Conservation (phyloP, 2,113 vertebrate species). For the Dissostichus mawsoni region DNA sequence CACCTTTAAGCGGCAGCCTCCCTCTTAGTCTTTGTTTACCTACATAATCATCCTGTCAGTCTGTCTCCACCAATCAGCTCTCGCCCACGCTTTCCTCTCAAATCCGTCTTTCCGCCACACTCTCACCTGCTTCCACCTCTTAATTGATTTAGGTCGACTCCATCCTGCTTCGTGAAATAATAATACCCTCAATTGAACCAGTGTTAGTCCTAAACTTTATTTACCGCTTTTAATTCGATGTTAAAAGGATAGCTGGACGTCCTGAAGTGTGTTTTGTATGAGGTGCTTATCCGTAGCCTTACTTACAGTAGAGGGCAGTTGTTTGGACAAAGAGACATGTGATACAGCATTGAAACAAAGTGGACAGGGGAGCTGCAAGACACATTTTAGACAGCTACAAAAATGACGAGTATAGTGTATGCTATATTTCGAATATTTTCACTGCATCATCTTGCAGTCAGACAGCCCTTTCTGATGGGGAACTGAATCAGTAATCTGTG, state of each 20-base stretch:
- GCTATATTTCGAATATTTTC: too few species aligned
- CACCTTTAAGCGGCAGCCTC: not conserved
- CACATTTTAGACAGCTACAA: too few species aligned
- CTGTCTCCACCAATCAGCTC: constrained; percentile 51
- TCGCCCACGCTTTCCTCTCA: constrained; percentile 14
- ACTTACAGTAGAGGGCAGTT: too few species aligned
- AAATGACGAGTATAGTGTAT: too few species aligned
- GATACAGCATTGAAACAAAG: too few species aligned
- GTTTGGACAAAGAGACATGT: too few species aligned
- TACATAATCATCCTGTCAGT: constrained; percentile 19
- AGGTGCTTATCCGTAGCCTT: too few species aligned
- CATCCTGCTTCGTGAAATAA: not conserved
- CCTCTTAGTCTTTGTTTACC: not conserved
- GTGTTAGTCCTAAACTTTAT: constrained; percentile 1
- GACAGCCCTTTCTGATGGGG: too few species aligned
- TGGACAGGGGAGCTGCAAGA: too few species aligned
- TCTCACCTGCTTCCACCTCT: constrained; percentile 5
- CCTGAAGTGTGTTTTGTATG: too few species aligned
- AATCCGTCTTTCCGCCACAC: constrained; percentile 1
- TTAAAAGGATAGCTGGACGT: not conserved
- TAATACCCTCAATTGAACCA: not conserved
- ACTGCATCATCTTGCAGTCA: too few species aligned
- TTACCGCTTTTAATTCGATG: constrained; percentile 12
- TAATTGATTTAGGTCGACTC: not conserved
- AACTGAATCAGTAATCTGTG: too few species aligned